Conservation (phyloP, 2,113 vertebrate genomes). For the Gallinago undulata region DNA sequence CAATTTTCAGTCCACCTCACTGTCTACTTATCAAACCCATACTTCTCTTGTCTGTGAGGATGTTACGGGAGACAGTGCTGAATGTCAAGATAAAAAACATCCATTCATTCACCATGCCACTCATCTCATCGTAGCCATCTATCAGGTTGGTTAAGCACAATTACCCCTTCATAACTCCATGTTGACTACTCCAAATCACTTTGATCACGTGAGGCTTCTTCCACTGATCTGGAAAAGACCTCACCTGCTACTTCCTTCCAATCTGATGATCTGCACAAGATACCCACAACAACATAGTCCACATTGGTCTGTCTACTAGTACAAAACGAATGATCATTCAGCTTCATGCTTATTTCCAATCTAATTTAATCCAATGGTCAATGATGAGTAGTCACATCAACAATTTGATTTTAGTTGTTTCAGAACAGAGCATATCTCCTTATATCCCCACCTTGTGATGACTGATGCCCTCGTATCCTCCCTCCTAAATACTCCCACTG, state of each 20-base stretch:
- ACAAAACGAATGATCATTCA: not conserved
- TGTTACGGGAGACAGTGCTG: not conserved
- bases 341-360: not conserved
- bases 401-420: not conserved
- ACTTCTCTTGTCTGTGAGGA: not conserved
- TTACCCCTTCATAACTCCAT: not conserved
- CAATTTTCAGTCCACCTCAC: not conserved
- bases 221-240: not conserved
- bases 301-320: not conserved
- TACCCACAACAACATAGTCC: not conserved
- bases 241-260: not conserved
- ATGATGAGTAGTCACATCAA: not conserved
- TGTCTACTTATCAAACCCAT: not conserved
- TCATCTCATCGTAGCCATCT: not conserved
- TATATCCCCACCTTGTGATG: not conserved
- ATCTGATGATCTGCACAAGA: not conserved
- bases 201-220: not conserved
- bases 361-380: not conserved
- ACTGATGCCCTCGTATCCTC: not conserved
- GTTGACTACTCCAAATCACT: not conserved
- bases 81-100: not conserved
- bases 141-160: not conserved
- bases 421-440: not conserved
- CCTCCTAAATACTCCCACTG: not conserved
- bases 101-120: not conserved